Percentiles rank a stretch among this genome's conserved stretches.
phyloP scores from a whole-genome alignment of 2,113 vertebrate genomes.

The Cyphomyrus plagiostoma region DNA sequence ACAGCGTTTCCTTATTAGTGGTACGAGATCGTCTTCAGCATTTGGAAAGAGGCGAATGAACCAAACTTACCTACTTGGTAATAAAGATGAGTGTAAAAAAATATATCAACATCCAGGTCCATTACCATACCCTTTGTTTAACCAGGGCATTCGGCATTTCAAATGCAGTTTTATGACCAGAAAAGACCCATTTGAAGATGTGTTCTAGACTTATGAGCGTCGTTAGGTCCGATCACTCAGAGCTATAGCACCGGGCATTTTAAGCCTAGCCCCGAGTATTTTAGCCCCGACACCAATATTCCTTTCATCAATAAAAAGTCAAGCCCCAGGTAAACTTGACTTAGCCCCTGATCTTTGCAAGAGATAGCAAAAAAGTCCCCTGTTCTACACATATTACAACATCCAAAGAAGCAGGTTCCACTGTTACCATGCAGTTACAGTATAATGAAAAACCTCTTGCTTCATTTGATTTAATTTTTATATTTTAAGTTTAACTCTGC shows the following conservation, averaged over 20 bases:
- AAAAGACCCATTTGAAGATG: not conserved
- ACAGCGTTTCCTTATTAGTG: not conserved
- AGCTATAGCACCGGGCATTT: no score
- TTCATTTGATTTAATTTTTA: not conserved
- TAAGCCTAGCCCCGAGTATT: no score
- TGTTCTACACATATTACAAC: not conserved
- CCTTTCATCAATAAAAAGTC: no score
- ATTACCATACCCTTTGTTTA: not conserved
- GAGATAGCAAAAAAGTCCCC: no score
- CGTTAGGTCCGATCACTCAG: no score
- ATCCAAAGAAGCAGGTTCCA: not conserved
- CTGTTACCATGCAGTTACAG: not conserved
- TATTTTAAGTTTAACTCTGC: not conserved
- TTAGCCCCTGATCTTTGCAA: no score
- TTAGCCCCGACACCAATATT: no score
- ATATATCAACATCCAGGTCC: not conserved
- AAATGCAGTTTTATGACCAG: not conserved
- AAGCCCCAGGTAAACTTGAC: no score
- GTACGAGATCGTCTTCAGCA: not conserved
- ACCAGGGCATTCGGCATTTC: not conserved
- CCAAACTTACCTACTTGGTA: not conserved
- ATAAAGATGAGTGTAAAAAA: not conserved
- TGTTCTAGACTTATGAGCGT: not conserved
- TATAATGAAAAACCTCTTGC: not conserved
- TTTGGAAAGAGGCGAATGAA: not conserved